Conservation (phyloP, 2,888 invertebrate genomes). For the Agrotis clavis region DNA sequence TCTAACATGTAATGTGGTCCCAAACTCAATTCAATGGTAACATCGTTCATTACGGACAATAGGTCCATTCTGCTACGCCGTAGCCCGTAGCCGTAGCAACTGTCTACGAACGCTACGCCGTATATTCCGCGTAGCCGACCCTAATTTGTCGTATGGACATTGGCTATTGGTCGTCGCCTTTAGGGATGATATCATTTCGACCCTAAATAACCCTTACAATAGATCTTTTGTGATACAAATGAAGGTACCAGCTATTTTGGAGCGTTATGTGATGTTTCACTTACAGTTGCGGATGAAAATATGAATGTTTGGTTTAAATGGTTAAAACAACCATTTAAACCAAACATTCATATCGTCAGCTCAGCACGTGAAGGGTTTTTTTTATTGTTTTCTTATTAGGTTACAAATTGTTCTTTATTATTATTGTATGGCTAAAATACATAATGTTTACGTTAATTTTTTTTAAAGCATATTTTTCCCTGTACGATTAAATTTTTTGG, state of each 20-base stretch:
- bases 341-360: too few relatives aligned
- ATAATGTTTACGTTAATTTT: too few relatives aligned
- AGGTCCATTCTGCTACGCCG: constrained; percentile 46
- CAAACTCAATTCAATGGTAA: background rate
- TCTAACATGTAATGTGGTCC: background rate
- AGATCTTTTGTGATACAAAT: constrained; percentile 27
- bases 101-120: constrained; percentile 45
- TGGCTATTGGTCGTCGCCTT: constrained; percentile 17
- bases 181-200: constrained; percentile 30
- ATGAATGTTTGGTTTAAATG: constrained; percentile 13
- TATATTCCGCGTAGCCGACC: constrained; percentile 34
- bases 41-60: constrained; percentile 23
- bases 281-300: constrained; percentile 6
- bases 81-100: constrained; percentile 59
- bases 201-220: constrained; percentile 18
- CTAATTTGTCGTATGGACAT: constrained; percentile 43
- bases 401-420: too few relatives aligned
- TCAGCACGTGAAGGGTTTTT: background rate
- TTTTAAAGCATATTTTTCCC: background rate
- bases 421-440: background rate
- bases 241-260: constrained; percentile 1
- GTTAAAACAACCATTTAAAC: too few relatives aligned
- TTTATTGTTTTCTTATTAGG: too few relatives aligned
- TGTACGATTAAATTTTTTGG: background rate
- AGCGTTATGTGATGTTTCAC: constrained; percentile 21